Evolutionary conservation across 2,113 vertebrate species (phyloP), one percentile per base, ranked within the genome.

Genomic region (Sylvia atricapilla): DNA sequence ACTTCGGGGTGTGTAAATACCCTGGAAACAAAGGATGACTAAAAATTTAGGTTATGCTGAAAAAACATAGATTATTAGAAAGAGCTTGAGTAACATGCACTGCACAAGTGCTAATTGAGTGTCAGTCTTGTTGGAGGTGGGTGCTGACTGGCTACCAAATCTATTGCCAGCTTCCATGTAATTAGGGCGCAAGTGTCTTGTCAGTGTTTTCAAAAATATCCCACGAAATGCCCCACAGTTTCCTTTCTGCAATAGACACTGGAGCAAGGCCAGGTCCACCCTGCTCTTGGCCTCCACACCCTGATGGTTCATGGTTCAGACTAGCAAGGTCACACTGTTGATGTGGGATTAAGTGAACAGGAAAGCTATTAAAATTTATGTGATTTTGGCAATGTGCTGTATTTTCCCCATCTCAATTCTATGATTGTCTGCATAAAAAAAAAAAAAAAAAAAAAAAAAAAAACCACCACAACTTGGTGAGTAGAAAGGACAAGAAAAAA

Each of bases 311-410:
- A 89, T 50, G 46, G 96, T 92, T 95, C 92, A 94, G 87, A 63
- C 84, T 75, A 95, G 67, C 43, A 72, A 95, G 96, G 96, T 97
- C 83, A 18, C 49, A 13, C 20, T 83, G 84, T 77, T 96, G 89
- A 96, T 93, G 91, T 56, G 76, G 87, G 96, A 93, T 97, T 96
- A 96, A 97, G 94, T 95, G 95, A 95, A 96, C 95, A 97, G 96
- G 97, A 97, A 97, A 96, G 35, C 56, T 91, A 96, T 97, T 94
- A 97, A 96, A 95, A 93, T 93, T 84, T 96, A 92, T 78, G 81
- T 92, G 93, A 92, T 95, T 97, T 96, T 97, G 95, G 90, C 94
- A 93, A 83, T 39, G 77, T 28, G 41, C 35, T 93, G 33, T 80
- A 94, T 95, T 97, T 97, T 96, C 94, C 96, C 67, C n/a, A 24